Evolutionary conservation across 1,140 invertebrate genomes (phyloP).

Genomic region (Tenebrio molitor): DNA sequence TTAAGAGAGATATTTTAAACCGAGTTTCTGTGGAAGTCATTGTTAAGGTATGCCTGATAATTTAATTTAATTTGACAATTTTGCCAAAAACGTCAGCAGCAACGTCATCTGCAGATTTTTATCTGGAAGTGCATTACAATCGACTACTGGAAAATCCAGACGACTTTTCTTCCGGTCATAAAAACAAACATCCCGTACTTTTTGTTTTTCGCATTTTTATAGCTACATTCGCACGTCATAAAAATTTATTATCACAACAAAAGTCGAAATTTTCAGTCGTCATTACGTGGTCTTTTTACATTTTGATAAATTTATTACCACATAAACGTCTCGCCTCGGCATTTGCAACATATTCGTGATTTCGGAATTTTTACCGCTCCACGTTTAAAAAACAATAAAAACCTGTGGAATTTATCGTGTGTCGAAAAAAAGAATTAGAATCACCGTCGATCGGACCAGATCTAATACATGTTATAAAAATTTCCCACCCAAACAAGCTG

Average conservation of each 20-base stretch:
- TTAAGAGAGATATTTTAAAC: too few relatives aligned
- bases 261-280: slow-evolving; percentile 10
- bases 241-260: slow-evolving; percentile 38
- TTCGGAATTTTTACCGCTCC: background rate
- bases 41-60: too few relatives aligned
- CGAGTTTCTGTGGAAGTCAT: too few relatives aligned
- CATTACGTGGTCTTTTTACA: slow-evolving; percentile 6
- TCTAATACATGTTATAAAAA: too few relatives aligned
- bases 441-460: background rate
- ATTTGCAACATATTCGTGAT: slow-evolving; percentile 9
- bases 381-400: background rate
- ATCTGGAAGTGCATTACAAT: too few relatives aligned
- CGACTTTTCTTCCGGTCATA: background rate
- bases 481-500: background rate
- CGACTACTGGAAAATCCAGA: slow-evolving; percentile 3
- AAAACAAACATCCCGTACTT: background rate
- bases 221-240: slow-evolving; percentile 9
- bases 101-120: too few relatives aligned
- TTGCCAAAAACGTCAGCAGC: too few relatives aligned
- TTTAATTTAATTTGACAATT: too few relatives aligned
- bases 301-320: slow-evolving; percentile 5
- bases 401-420: background rate
- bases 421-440: background rate
- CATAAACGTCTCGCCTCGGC: slow-evolving; percentile 2
- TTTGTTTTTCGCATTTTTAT: slow-evolving; percentile 15